phyloP scores from a whole-genome alignment of 2,113 vertebrate species.

The Ellobius talpinus region DNA sequence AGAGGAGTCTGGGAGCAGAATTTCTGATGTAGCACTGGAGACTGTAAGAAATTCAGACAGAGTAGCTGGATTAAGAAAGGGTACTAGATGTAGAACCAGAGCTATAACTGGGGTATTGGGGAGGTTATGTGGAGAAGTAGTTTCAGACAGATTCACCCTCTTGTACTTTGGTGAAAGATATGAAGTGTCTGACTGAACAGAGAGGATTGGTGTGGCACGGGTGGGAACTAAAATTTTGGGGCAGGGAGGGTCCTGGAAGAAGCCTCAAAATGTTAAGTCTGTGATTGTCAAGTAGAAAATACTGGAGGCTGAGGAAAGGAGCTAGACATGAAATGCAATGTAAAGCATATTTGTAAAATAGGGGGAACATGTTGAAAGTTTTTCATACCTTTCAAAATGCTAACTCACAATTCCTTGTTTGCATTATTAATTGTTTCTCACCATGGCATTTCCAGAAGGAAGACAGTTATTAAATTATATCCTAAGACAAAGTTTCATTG shows the following conservation, averaged over 20 bases:
- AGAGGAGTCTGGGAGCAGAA: neutral
- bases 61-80: neutral
- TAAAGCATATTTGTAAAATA: neutral
- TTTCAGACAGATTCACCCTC: neutral
- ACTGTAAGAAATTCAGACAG: neutral
- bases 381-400: neutral
- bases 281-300: neutral
- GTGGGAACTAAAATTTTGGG: neutral
- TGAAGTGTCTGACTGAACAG: neutral
- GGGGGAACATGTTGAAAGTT: neutral
- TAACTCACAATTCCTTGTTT: neutral
- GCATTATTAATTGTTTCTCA: neutral
- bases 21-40: neutral
- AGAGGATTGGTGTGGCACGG: neutral
- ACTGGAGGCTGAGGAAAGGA: neutral
- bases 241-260: neutral
- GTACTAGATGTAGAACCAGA: neutral
- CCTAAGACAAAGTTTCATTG: neutral
- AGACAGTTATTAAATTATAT: neutral
- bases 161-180: neutral
- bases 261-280: neutral
- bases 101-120: rapidly evolving
- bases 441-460: slow-evolving; percentile 7
- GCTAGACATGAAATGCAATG: neutral
- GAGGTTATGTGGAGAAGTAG: rapidly evolving